Percentiles rank a stretch among this genome's conserved stretches.
phyloP scores from a whole-genome alignment of 2,797 vertebrate genomes.

The Lagorchestes hirsutus region DNA sequence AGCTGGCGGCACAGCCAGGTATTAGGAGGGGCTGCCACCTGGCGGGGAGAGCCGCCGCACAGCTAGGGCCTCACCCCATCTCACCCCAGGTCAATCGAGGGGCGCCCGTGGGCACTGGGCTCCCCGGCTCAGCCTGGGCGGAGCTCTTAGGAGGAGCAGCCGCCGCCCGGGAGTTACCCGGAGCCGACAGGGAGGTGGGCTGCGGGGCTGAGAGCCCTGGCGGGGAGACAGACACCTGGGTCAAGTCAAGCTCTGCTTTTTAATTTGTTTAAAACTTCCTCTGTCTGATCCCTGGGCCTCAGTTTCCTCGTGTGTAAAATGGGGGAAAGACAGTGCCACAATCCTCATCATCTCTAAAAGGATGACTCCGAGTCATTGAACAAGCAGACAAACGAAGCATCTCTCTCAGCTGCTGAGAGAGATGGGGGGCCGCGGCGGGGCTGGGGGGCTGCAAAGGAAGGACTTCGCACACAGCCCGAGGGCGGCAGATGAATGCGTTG shows the following conservation, averaged over 20 bases:
- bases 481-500: neutral
- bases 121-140: neutral
- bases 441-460: neutral
- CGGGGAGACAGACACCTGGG: neutral
- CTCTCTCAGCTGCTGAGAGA: no score
- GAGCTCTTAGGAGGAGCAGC: neutral
- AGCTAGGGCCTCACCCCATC: neutral
- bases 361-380: neutral
- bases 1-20: conserved; percentile 9
- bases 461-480: neutral
- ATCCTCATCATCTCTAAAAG: neutral
- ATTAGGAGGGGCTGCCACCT: neutral
- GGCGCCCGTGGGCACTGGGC: neutral
- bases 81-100: neutral
- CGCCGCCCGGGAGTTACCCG: neutral
- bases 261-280: neutral
- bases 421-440: no score
- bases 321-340: neutral
- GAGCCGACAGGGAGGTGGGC: neutral
- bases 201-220: neutral
- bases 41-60: neutral
- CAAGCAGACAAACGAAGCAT: neutral
- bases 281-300: neutral
- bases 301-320: neutral
- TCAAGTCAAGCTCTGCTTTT: neutral